Conservation (phyloP, 1,140 invertebrate genomes). For the Protaetia brevitarsis region DNA sequence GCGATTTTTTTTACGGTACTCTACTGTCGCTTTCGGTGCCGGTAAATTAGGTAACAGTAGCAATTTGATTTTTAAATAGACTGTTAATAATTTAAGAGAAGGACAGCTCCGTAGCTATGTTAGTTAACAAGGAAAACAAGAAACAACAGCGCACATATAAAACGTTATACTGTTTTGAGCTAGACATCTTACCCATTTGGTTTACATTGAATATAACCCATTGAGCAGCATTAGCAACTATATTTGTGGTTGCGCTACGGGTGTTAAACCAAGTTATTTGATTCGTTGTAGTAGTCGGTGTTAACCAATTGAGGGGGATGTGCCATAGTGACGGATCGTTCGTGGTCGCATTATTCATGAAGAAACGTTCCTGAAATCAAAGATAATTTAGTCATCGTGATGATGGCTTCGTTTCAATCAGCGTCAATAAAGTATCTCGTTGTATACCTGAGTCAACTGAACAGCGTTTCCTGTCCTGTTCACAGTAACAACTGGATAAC, state of each 20-base stretch:
- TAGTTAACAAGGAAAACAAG: no score
- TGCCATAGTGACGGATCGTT: not conserved
- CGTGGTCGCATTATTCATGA: not conserved
- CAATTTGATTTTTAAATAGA: no score
- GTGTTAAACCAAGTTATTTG: not conserved
- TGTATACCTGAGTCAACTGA: not conserved
- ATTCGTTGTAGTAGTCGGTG: not conserved
- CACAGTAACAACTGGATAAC: slow-evolving; percentile 26
- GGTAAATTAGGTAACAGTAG: no score
- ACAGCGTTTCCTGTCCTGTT: not conserved
- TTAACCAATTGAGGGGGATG: not conserved
- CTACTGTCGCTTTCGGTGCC: no score
- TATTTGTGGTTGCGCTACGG: not conserved
- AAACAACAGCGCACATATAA: no score
- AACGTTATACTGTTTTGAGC: no score
- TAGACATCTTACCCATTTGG: no score
- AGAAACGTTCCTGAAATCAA: slow-evolving; percentile 11
- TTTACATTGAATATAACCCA: slow-evolving; percentile 3
- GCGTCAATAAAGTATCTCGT: not conserved
- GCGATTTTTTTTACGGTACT: no score
- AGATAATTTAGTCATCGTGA: no score
- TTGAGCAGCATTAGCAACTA: not conserved
- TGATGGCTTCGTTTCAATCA: no score
- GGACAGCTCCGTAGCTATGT: no score
- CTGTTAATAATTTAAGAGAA: no score